Evolutionary conservation across 2,113 vertebrate species (phyloP), one percentile per base, ranked within the genome.

Genomic region (Dromiciops gliroides): DNA sequence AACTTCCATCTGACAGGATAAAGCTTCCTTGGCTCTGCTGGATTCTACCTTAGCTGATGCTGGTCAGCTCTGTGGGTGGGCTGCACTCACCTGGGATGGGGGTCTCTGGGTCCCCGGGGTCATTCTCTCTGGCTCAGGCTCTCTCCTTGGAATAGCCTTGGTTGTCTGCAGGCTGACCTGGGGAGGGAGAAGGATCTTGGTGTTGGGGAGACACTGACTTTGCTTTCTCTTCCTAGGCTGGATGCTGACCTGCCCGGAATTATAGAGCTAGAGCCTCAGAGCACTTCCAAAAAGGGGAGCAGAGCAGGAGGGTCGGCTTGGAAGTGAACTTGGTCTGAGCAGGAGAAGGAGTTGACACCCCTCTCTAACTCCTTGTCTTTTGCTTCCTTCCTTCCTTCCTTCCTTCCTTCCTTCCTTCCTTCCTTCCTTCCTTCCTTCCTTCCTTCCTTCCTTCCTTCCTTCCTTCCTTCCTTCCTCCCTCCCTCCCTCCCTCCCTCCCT

Each of bases 301-400:
- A 44, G 12, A n/a, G n/a, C n/a, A n/a, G 67, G n/a, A 44, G 67
- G 31, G 2, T n/a, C 5, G 1, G 12, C 31, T n/a, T 37, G 14
- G n/a, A 83, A 75, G 37, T 75, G 67, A 75, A 7, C 37, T 75
- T n/a, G 37, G 5, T n/a, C 67, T 44, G 37, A 75, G 7, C 37
- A 19, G 19, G 37, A 83, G 12, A 75, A 14, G 44, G n/a, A n/a
- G n/a, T n/a, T n/a, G n/a, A n/a, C n/a, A n/a, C n/a, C n/a, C n/a
- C n/a, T n/a, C n/a, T n/a, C n/a, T n/a, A n/a, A 22, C 4, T 0
- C 67, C 67, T 44, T 83, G 6, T 53, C 56, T 83, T 83, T 0
- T 0, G 37, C 5, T 19, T 22, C 56, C 1, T 3, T 10, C 31
- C 11, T n/a, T n/a, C n/a, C n/a, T n/a, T n/a, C n/a, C n/a, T n/a